phyloP scores from a whole-genome alignment of 2,797 vertebrate species.

The Phyllotis vaccarum region DNA sequence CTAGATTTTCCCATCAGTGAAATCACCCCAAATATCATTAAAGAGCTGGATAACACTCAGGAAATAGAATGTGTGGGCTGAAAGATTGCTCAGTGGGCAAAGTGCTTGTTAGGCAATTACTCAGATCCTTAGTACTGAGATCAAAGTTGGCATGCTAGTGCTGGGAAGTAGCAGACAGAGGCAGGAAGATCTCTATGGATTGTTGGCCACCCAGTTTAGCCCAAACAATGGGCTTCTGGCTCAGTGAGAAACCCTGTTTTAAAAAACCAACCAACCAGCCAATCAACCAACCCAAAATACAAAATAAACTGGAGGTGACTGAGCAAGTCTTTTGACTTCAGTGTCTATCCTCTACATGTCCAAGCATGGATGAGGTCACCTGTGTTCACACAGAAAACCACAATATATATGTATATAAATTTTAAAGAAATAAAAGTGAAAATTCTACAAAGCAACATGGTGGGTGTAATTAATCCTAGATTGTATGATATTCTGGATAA shows the following conservation, averaged over 20 bases:
- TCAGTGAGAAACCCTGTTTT: neutral
- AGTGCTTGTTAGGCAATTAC: neutral
- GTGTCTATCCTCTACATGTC: neutral
- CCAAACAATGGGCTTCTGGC: neutral
- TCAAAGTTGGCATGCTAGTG: neutral
- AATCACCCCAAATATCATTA: constrained; percentile 28
- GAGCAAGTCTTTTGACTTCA: neutral
- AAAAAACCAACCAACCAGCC: neutral
- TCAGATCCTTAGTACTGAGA: neutral
- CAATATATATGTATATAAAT: neutral
- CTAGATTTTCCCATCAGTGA: constrained; percentile 30
- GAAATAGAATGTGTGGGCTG: neutral
- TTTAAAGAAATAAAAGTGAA: neutral
- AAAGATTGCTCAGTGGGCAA: neutral
- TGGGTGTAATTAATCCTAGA: neutral
- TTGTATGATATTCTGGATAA: neutral
- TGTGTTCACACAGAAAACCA: neutral
- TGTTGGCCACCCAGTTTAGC: neutral
- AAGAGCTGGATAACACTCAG: neutral
- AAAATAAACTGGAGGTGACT: neutral
- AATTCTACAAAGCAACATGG: neutral
- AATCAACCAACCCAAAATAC: neutral
- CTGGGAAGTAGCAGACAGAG: neutral
- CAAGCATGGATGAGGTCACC: neutral
- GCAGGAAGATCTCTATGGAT: neutral